Percentiles rank a stretch among this genome's conserved stretches.
Evolutionary conservation across 2,888 invertebrate genomes (phyloP).

Genomic region (Erebia palarica): DNA sequence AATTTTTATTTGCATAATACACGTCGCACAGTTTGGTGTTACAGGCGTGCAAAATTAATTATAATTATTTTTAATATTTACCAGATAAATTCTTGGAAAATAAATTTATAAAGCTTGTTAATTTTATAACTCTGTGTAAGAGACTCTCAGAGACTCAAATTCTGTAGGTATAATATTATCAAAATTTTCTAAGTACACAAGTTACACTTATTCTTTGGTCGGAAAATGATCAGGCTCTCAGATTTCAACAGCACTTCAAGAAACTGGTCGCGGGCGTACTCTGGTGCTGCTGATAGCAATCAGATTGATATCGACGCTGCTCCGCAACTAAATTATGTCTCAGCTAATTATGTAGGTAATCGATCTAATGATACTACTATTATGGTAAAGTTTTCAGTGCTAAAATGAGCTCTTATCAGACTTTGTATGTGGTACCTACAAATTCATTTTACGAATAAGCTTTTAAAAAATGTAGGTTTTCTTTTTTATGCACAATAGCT

Average conservation of each 20-base stretch:
- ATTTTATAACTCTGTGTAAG: not conserved
- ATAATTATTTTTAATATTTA: too few relatives aligned
- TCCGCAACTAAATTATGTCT: conserved; percentile 38
- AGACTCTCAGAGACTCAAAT: not conserved
- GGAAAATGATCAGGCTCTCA: conserved; percentile 23
- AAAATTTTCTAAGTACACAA: conserved; percentile 13
- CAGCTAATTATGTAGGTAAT: conserved; percentile 29
- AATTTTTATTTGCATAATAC: too few relatives aligned
- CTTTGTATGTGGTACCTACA: not conserved
- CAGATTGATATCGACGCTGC: conserved; percentile 41
- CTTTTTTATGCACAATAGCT: too few relatives aligned
- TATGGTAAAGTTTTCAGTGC: not conserved
- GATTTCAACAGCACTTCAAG: conserved; percentile 39
- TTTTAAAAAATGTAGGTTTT: too few relatives aligned
- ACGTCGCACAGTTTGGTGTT: too few relatives aligned
- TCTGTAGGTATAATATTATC: conserved; percentile 20
- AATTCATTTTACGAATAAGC: too few relatives aligned
- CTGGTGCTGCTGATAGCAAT: conserved; percentile 43
- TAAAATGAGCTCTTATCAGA: not conserved
- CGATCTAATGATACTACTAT: conserved; percentile 5
- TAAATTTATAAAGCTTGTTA: not conserved
- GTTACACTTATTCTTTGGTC: conserved; percentile 6
- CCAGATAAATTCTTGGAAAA: too few relatives aligned
- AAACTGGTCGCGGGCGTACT: conserved; percentile 49
- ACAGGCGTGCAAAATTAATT: too few relatives aligned